Evolutionary conservation across 2,888 invertebrate genomes (phyloP), one percentile per base, ranked within the genome.

Genomic region (Mythimna loreyi): DNA sequence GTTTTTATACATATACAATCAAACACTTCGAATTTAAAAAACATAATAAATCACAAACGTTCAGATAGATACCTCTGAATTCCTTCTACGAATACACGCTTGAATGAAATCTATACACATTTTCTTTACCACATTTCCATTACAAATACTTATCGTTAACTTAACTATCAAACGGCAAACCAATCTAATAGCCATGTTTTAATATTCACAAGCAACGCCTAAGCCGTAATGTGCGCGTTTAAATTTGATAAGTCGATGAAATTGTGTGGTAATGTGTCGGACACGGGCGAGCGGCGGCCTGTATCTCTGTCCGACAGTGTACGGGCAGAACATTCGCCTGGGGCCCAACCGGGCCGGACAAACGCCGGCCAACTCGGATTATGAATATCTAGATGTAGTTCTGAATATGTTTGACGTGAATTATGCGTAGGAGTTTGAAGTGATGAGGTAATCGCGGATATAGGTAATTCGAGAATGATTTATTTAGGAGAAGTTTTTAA

Each of bases 181-280:
- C 71, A 52, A 77, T 77, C 72, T 81, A 81, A 77, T 77, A 65
- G 40, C 72, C 78, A 66, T 77, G 72, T 77, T 77, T 71, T 64
- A 79, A 77, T 83, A 85, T 79, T 78, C 79, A 78, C 60, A 56
- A 74, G 79, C 57, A 74, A 76, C 62, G 68, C 72, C 71, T 79
- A 83, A 84, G 65, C 77, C 6, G 69, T 81, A 83, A 85, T 84
- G 69, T 69, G 68, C 64, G 87, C 87, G 86, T 87, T 90, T 88
- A 89, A 90, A 87, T 91, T 91, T 89, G 90, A 92, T 92, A 92
- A 89, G 90, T 90, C 91, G 90, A 87, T 88, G 90, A 93, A 93
- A 93, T 92, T 89, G 91, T 91, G 91, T 92, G 92, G 92, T 93
- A 94, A 93, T 93, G 91, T 92, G 92, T 90, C 85, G 86, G 90